These are phyloP conservation scores for Limenitis camilla DNA, from an alignment of 2,888 invertebrate species.

Conservation along the genomic window DNA sequence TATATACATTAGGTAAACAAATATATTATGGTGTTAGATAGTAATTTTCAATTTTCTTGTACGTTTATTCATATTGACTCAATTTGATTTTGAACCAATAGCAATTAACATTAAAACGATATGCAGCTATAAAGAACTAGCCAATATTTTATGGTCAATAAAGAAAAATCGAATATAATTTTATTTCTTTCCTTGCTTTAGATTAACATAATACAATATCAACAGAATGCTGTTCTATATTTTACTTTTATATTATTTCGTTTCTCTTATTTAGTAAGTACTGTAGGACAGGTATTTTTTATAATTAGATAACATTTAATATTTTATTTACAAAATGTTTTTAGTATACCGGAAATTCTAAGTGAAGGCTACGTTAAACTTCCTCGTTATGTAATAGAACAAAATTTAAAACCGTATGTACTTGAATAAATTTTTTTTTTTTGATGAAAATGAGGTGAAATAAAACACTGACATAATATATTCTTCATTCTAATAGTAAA, in stretches of 20 bases:
- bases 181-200: not conserved
- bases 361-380: conserved; percentile 9
- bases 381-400: conserved; percentile 23
- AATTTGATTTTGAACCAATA: no score
- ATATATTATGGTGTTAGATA: no score
- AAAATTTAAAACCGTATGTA: conserved; percentile 17
- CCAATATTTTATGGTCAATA: no score
- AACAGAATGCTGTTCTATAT: not conserved
- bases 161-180: not conserved
- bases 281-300: not conserved
- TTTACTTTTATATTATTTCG: not conserved
- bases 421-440: not conserved
- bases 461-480: no score
- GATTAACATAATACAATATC: no score
- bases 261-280: conserved; percentile 1
- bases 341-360: not conserved
- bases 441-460: no score
- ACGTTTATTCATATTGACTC: no score
- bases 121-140: no score
- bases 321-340: not conserved
- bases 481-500: no score
- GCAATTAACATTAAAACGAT: no score
- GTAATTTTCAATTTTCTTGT: no score
- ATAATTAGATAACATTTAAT: not conserved
- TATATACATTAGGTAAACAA: no score